Base-by-base conservation (phyloP, 2,797 vertebrate genomes). In the Euphonia xanthogaster region DNA sequence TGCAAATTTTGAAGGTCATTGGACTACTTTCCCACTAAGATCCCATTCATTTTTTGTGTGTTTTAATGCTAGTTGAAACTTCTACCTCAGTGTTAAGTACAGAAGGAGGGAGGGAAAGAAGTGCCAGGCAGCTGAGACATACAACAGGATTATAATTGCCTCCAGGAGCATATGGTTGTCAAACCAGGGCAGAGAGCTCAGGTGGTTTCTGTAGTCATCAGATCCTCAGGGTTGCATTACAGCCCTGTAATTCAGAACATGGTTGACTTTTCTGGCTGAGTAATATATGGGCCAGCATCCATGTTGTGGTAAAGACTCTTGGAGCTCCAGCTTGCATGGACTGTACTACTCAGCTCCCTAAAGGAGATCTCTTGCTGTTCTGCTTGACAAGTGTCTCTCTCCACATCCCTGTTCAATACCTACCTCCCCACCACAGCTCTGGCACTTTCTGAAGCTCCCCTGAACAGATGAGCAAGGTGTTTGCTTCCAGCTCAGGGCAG, bases 51-150 rank as follows among this genome's bases (percentile, higher is more conserved):
- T 80, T 93, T n/a, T 90, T 71, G 3, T 24, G 11, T 66, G n/a
- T 74, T 92, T 93, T 90, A 89, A 79, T 84, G 71, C 27, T 62
- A 42, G 24, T 53, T 88, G 61, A 89, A 94, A 93, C 53, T 92
- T 93, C 95, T 96, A 90, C 93, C 91, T 97, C 92, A 91, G 19
- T 50, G 16, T 68, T 80, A 84, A 83, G 15, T 53, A 19, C 8
- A 9, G 28, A 73, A 37, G 50, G 53, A 81, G 61, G 40, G 30
- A 66, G 18, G 6, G 1, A 13, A 78, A 79, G 15, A 55, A 19
- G 17, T 75, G 27, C 78, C 72, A 90, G 88, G 86, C 74, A 88
- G 27, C 70, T 55, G 66, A 68, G 44, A 75, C 19, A 7, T 50
- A 28, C 8, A 55, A 33, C 44, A 71, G 27, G 68, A 25, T 68